phyloP scores from a whole-genome alignment of 2,888 invertebrate species.

The Caenorhabditis afra region DNA sequence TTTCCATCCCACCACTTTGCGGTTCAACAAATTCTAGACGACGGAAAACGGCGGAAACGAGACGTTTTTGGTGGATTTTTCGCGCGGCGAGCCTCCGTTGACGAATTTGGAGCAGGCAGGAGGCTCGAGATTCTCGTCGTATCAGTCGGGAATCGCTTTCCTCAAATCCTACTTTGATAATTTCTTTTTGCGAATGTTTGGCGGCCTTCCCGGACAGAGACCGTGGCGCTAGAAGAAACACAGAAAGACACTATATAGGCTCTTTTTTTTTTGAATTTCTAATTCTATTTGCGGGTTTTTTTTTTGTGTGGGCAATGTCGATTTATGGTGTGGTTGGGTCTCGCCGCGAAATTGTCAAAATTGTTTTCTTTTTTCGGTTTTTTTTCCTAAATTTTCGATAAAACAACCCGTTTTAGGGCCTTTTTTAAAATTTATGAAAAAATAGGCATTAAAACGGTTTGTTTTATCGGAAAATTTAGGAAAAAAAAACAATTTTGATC shows the following conservation, averaged over 20 bases:
- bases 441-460: no score
- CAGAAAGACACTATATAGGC: no score
- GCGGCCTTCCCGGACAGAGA: conserved; percentile 44
- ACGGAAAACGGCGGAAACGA: conserved; percentile 59
- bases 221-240: conserved; percentile 58
- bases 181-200: conserved; percentile 60
- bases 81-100: conserved; percentile 23
- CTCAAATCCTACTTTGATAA: conserved; percentile 57
- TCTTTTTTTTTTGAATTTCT: conserved; percentile 6
- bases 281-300: background rate
- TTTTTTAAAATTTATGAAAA: no score
- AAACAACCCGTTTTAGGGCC: no score
- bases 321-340: no score
- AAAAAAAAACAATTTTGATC: no score
- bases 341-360: no score
- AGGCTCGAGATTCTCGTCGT: conserved; percentile 28
- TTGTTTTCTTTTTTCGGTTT: no score
- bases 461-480: no score
- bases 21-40: conserved; percentile 31
- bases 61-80: conserved; percentile 48
- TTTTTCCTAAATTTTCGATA: no score
- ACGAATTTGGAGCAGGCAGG: background rate
- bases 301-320: background rate
- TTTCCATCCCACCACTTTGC: background rate
- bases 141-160: conserved; percentile 29